Evolutionary conservation across 2,797 vertebrate species (phyloP).

Genomic region (Lagorchestes hirsutus): DNA sequence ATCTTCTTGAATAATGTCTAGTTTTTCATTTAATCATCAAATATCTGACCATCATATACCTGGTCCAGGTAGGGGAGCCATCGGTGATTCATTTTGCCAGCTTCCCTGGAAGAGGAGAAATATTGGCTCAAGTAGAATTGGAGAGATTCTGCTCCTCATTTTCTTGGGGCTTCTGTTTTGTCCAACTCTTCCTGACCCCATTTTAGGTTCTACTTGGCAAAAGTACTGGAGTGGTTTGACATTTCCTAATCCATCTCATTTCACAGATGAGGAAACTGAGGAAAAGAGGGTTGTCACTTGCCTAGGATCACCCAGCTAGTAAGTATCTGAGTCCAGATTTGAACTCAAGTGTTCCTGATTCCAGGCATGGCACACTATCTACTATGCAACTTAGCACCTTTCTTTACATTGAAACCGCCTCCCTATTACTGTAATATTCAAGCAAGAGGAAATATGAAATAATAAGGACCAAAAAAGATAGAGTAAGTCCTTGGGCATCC

Average conservation of each 20-base stretch:
- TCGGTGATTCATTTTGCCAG: background rate
- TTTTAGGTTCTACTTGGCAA: background rate
- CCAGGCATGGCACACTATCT: background rate
- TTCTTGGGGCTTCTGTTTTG: background rate
- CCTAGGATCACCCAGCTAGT: background rate
- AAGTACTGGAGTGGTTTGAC: background rate
- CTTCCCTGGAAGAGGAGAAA: background rate
- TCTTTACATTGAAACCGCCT: background rate
- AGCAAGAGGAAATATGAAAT: background rate
- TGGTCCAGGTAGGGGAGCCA: background rate
- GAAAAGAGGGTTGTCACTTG: background rate
- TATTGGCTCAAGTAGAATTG: background rate
- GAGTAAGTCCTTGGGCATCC: background rate
- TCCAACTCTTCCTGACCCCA: background rate
- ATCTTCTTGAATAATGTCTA: background rate
- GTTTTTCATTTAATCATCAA: background rate
- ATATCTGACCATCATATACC: background rate
- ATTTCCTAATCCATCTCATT: background rate
- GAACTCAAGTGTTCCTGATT: background rate
- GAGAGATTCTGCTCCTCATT: background rate
- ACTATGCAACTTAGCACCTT: background rate
- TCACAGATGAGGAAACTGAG: background rate
- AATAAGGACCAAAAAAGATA: background rate
- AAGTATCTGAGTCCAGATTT: background rate
- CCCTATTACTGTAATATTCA: background rate